Percentiles rank a stretch among this genome's conserved stretches.
Evolutionary conservation across 2,888 invertebrate species (phyloP).

Genomic region (Chelonus formosanus): DNA sequence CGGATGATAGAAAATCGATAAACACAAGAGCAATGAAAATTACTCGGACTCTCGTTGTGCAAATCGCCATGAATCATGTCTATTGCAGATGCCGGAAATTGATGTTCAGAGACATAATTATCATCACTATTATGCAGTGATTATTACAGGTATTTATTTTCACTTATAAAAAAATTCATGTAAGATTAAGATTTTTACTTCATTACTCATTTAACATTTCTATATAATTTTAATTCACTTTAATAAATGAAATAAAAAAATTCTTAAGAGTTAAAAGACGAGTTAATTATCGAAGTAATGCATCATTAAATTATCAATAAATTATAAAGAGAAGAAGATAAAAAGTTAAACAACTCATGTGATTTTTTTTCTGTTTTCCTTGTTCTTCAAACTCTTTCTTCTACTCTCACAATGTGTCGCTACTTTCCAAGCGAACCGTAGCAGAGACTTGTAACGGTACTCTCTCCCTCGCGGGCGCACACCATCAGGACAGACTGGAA

Average conservation of each 20-base stretch:
- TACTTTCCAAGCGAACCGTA: conserved; percentile 52
- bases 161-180: no score
- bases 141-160: not conserved
- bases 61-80: conserved; percentile 22
- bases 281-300: no score
- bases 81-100: conserved; percentile 16
- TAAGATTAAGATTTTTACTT: no score
- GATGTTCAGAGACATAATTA: not conserved
- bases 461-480: conserved; percentile 40
- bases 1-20: conserved; percentile 27
- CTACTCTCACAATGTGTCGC: conserved; percentile 29
- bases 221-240: no score
- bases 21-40: conserved; percentile 16
- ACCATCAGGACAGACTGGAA: conserved; percentile 43
- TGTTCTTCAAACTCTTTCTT: conserved; percentile 13
- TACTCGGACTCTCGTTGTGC: conserved; percentile 13
- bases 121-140: not conserved
- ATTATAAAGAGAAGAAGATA: not conserved
- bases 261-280: no score
- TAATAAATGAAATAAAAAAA: no score
- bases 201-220: no score
- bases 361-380: conserved; percentile 20
- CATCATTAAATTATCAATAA: no score
- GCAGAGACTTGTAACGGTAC: conserved; percentile 56
- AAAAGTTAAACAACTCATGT: not conserved